Conservation (phyloP, 2,113 vertebrate species). For the Suncus etruscus region DNA sequence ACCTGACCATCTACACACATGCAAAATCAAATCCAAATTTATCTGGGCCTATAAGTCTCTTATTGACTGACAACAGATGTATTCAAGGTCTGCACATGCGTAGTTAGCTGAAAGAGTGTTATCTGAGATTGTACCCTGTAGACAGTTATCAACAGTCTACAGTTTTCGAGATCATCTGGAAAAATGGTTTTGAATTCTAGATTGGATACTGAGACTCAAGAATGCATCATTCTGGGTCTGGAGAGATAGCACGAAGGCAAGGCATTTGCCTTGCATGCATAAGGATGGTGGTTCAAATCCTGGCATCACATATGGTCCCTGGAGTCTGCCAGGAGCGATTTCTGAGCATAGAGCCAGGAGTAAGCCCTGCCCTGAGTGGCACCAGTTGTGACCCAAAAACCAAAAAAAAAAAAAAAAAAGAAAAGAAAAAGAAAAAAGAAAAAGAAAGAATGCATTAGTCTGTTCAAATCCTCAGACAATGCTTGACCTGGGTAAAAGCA, state of each 20-base stretch:
- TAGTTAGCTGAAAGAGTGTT: not conserved
- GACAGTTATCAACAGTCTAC: not conserved
- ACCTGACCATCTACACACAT: not conserved
- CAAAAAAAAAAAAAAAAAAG: too few species aligned
- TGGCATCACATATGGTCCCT: too few species aligned
- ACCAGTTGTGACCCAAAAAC: too few species aligned
- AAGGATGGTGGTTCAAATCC: too few species aligned
- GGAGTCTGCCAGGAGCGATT: too few species aligned
- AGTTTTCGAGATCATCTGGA: not conserved
- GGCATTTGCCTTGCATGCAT: too few species aligned
- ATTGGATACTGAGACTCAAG: not conserved
- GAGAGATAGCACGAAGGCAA: too few species aligned
- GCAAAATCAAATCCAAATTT: not conserved
- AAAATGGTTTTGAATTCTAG: not conserved
- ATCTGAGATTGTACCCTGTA: fast-evolving
- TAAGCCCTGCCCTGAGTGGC: too few species aligned
- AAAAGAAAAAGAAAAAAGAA: too few species aligned
- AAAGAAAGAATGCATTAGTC: not conserved
- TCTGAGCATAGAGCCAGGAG: too few species aligned
- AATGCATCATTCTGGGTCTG: not conserved
- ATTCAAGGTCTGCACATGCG: not conserved
- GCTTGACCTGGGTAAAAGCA: not conserved
- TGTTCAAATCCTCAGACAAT: not conserved
- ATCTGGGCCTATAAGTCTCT: not conserved
- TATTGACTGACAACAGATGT: not conserved